Evolutionary conservation across 30 jellyfish, hydroid and myxozoan species (phyloP).

Genomic region (Aurelia aurita): DNA sequence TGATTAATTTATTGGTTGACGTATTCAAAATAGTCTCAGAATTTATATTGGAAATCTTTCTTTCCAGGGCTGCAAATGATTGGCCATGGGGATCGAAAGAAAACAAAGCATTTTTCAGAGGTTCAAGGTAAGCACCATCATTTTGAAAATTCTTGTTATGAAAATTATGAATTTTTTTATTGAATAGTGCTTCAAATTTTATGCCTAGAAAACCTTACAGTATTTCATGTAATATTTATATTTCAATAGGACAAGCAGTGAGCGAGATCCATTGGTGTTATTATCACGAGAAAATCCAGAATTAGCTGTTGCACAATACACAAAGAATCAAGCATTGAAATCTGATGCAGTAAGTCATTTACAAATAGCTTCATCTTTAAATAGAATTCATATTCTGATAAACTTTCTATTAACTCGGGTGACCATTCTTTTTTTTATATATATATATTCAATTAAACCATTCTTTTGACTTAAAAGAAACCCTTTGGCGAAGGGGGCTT

Average conservation of each 20-base stretch:
- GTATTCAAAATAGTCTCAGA: background rate
- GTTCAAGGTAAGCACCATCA: slow-evolving; percentile 88
- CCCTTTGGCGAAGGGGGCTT: too few species aligned
- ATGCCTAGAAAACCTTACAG: too few species aligned
- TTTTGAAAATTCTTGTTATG: too few species aligned
- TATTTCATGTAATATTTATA: slow-evolving; percentile 7
- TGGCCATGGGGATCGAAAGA: slow-evolving; percentile 91
- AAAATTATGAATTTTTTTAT: too few species aligned
- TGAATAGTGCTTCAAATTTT: too few species aligned
- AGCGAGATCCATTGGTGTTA: slow-evolving; percentile 82
- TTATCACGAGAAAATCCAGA: slow-evolving; percentile 77
- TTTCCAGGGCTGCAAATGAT: slow-evolving; percentile 66
- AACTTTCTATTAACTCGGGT: too few species aligned
- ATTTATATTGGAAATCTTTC: too few species aligned
- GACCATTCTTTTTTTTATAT: too few species aligned
- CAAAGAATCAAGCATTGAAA: slow-evolving; percentile 90
- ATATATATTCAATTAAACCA: too few species aligned
- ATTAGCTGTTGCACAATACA: slow-evolving; percentile 86
- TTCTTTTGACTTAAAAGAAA: too few species aligned
- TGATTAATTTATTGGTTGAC: background rate
- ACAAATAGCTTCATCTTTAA: background rate
- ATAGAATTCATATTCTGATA: too few species aligned
- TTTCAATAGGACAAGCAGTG: slow-evolving; percentile 75
- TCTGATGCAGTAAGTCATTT: slow-evolving; percentile 67
- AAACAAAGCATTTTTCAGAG: slow-evolving; percentile 82